Evolutionary conservation across 2,113 vertebrate genomes (phyloP).

Genomic region (Eurypyga helias): DNA sequence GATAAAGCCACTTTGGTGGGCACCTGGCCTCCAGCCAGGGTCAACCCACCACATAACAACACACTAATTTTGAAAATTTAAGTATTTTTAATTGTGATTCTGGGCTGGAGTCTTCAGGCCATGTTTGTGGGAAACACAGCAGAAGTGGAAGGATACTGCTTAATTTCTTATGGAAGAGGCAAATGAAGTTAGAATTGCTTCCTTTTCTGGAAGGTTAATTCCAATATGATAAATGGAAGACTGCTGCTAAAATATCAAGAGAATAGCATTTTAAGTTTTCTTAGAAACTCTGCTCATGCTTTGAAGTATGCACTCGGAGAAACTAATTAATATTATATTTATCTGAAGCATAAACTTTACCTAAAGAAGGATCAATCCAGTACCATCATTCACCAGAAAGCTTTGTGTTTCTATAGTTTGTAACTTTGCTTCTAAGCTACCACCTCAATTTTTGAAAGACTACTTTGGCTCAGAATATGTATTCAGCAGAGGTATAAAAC

Average conservation of each 20-base stretch:
- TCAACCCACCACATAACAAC: neutral
- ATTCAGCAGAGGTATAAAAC: neutral
- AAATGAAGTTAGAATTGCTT: neutral
- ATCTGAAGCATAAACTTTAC: neutral
- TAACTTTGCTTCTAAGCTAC: neutral
- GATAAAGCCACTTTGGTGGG: no score
- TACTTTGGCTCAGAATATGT: neutral
- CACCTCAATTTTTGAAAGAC: neutral
- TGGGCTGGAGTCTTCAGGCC: neutral
- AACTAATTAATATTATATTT: neutral
- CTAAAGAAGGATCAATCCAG: neutral
- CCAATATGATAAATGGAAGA: neutral
- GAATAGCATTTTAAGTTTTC: neutral
- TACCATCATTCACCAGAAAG: neutral
- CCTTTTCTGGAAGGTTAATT: neutral
- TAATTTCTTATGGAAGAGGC: neutral
- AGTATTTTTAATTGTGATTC: neutral
- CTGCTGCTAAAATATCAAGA: neutral
- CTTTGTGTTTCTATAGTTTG: neutral
- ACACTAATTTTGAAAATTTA: neutral
- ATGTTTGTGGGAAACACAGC: neutral
- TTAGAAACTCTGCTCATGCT: neutral
- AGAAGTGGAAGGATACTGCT: neutral
- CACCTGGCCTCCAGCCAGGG: no score
- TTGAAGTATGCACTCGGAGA: neutral